Evolutionary conservation across 2,113 vertebrate genomes (phyloP), one percentile per base, ranked within the genome.

Genomic region (Gymnorhina tibicen): DNA sequence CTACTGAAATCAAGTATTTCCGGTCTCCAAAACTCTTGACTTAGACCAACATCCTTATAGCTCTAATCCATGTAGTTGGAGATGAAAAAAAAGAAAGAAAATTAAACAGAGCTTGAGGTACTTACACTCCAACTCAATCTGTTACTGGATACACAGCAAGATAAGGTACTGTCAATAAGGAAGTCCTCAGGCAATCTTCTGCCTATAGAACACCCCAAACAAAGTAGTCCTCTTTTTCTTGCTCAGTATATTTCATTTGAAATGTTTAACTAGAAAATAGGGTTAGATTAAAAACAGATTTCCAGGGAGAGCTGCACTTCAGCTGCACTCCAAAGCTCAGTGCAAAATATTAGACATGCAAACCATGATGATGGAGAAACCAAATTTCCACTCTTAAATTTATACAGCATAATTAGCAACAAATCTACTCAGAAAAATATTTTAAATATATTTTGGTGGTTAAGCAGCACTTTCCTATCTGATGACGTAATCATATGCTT

Each of bases 1-100:
- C 92, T 76, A 79, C 80, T 87, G 88, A 96, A 96, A 96, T 96
- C 79, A 93, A 95, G 84, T 95, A 91, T 94, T 97, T 97, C 96
- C 86, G 69, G 80, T 93, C 91, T 94, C 92, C 73, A 86, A 87
- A 88, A 92, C 93, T 82, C 91, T 93, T 91, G 73, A 75, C 86
- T 93, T 94, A 93, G 66, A 93, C 86, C 37, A 95, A 96, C 94
- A 96, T 79, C 92, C 79, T 85, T 91, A 93, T 91, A 91, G 76
- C 56, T 89, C 83, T 92, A 88, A 86, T 68, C n/a, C 81, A 39
- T 72, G 90, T 85, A 84, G 60, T 0, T 86, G 12, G 24, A 42
- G 47, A 82, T 42, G 19, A 13, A 35, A 76, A 56, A 27, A 62
- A 21, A 21, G 23, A 59, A 44, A 33, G 46, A 66, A 95, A 94